Evolutionary conservation across 2,888 invertebrate species (phyloP), one percentile per base, ranked within the genome.

Genomic region (Drosophila falleni): DNA sequence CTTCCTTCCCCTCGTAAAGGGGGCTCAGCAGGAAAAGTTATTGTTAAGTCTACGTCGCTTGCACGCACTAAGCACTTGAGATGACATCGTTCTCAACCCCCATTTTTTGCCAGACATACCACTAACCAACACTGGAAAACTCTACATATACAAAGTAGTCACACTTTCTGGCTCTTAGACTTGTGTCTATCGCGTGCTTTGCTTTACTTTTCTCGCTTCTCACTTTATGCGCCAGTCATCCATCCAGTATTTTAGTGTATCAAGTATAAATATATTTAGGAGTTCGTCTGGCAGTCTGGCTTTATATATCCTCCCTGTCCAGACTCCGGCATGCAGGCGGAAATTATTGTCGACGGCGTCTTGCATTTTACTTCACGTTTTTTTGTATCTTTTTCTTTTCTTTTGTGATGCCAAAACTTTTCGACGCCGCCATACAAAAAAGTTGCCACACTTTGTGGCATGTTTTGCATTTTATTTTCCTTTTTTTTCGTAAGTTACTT

Each of bases 21-120:
- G 77, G 16, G 26, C 66, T 78, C 76, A 85, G 71, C 46, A 42
- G 59, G 62, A 64, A 71, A 88, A 86, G 83, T 85, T 86, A 86
- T 89, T 85, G 89, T 85, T 55, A 75, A 80, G 65, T 66, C 80
- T 72, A 65, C 37, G 19, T 59, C 54, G 63, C 73, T 44, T 47
- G 78, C 76, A 87, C 87, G 70, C 81, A 87, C 82, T 79, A 74
- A 87, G 74, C 74, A 71, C 88, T 85, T 74, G 72, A 82, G 71
- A 66, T 80, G 83, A 68, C 68, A 71, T 41, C 60, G 46, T 47
- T 23, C 31, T 37, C 41, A 15, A 47, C 16, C 37, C 11, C 8
- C 26, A 5, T 0, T 5, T 9, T 5, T 9, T 44, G n/a, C 13
- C 19, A 41, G 31, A 16, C 16, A 33, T 13, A 19, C 6, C 42